phyloP scores from a whole-genome alignment of 2,888 invertebrate genomes.

The Thecophora atra region DNA sequence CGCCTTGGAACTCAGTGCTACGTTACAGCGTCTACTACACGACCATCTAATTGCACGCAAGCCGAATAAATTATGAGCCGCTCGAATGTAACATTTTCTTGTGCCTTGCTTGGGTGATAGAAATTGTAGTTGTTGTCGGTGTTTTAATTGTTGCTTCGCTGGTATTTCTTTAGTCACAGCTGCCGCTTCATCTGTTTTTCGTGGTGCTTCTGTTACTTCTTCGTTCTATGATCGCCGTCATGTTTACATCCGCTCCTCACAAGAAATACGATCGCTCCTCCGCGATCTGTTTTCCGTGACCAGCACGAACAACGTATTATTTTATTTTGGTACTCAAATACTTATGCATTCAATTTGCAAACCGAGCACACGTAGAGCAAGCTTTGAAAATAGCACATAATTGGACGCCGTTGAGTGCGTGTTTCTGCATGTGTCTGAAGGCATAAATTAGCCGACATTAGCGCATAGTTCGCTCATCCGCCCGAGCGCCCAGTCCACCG shows the following conservation, averaged over 20 bases:
- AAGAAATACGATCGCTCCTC: constrained; percentile 3
- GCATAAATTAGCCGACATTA: constrained; percentile 15
- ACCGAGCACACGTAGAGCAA: constrained; percentile 10
- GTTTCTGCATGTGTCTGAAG: not conserved
- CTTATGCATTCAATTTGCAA: constrained; percentile 30
- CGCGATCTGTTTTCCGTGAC: constrained; percentile 8
- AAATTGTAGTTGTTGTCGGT: too few species aligned
- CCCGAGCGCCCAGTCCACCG: not conserved
- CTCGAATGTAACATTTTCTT: constrained; percentile 14
- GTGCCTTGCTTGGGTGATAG: not conserved
- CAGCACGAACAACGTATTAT: constrained; percentile 34
- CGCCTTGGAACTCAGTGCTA: not conserved
- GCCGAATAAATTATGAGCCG: too few species aligned
- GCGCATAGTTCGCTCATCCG: not conserved
- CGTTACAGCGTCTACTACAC: constrained; percentile 17
- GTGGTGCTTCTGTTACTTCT: not conserved
- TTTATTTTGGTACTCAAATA: constrained; percentile 34
- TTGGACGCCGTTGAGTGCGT: too few species aligned
- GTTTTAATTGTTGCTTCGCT: not conserved
- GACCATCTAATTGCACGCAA: constrained; percentile 34
- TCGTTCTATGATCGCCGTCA: constrained; percentile 21
- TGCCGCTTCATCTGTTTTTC: not conserved
- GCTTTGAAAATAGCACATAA: too few species aligned
- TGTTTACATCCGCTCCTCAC: constrained; percentile 33
- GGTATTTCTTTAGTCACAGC: not conserved